phyloP scores from a whole-genome alignment of 2,797 vertebrate genomes.

The Sebastes jordani region DNA sequence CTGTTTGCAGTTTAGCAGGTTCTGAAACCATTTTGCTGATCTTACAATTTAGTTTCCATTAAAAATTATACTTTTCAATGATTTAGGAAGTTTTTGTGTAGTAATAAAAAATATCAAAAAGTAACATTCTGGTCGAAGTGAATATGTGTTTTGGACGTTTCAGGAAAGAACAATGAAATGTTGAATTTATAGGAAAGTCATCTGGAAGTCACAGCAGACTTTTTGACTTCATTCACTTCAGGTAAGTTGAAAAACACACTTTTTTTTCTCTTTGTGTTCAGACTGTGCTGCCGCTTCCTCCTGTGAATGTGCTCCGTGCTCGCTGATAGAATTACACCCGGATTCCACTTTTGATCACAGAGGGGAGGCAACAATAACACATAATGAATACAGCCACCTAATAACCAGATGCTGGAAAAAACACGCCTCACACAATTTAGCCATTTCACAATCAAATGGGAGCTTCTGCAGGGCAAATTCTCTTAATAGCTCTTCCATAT shows the following conservation, averaged over 20 bases:
- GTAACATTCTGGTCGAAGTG: neutral
- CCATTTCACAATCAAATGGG: slow-evolving; percentile 58
- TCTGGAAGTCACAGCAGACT: neutral
- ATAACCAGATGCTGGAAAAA: slow-evolving; percentile 59
- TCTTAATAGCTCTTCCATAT: slow-evolving; percentile 44
- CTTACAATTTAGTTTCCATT: no score
- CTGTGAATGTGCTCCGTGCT: slow-evolving; percentile 12
- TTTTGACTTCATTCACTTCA: neutral
- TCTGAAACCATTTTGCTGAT: neutral
- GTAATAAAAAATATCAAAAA: neutral
- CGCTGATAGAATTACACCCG: slow-evolving; percentile 42
- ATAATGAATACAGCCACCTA: slow-evolving; percentile 59
- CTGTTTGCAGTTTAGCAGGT: neutral
- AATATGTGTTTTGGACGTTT: neutral
- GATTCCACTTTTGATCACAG: slow-evolving; percentile 61
- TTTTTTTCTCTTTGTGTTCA: neutral
- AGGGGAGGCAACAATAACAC: slow-evolving; percentile 57
- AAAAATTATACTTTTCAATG: neutral
- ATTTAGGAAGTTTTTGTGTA: neutral
- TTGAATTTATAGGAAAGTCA: neutral
- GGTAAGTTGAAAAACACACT: neutral
- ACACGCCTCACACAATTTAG: slow-evolving; percentile 55
- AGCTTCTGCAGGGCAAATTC: slow-evolving; percentile 59
- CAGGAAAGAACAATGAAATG: neutral
- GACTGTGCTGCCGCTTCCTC: neutral